A percentile compares a stretch with the other conserved stretches of the same genome.
phyloP scores from a whole-genome alignment of 2,888 invertebrate genomes.

The Cyclophora punctaria region DNA sequence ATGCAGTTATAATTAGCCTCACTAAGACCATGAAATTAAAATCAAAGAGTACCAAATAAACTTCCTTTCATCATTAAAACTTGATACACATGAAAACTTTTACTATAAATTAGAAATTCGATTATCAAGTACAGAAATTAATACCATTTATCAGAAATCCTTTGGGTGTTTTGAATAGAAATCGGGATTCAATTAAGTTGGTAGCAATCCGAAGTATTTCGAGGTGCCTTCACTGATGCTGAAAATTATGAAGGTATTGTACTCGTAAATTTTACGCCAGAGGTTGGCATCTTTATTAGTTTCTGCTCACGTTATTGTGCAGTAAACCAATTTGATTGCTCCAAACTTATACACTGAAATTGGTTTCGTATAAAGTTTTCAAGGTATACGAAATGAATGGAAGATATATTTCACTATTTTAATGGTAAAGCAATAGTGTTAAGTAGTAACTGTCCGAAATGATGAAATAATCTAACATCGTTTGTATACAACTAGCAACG shows the following conservation, averaged over 20 bases:
- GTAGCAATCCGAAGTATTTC: slow-evolving; percentile 22
- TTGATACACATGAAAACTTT: slow-evolving; percentile 23
- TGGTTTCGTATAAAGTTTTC: too few species aligned
- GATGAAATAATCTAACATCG: too few species aligned
- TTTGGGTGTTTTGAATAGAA: slow-evolving; percentile 33
- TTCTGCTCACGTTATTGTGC: background rate
- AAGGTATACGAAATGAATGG: too few species aligned
- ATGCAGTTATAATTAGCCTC: too few species aligned
- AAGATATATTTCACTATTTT: too few species aligned
- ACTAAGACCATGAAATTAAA: too few species aligned
- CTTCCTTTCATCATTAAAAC: background rate
- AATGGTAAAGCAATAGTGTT: too few species aligned
- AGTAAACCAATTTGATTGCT: too few species aligned
- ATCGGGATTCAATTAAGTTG: slow-evolving; percentile 32
- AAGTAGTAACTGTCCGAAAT: too few species aligned
- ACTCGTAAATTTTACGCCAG: slow-evolving; percentile 7
- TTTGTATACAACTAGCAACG: too few species aligned
- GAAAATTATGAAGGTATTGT: slow-evolving; percentile 7
- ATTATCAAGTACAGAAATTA: slow-evolving; percentile 33
- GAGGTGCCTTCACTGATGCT: slow-evolving; percentile 11
- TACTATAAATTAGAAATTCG: slow-evolving; percentile 24
- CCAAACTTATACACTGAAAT: too few species aligned
- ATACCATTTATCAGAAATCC: slow-evolving; percentile 46
- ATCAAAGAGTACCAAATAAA: too few species aligned
- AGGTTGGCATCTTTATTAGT: slow-evolving; percentile 8